A percentile compares a stretch with the other conserved stretches of the same genome.
Conservation (phyloP, 2,888 invertebrate species). For the Sarcophaga rosellei region DNA sequence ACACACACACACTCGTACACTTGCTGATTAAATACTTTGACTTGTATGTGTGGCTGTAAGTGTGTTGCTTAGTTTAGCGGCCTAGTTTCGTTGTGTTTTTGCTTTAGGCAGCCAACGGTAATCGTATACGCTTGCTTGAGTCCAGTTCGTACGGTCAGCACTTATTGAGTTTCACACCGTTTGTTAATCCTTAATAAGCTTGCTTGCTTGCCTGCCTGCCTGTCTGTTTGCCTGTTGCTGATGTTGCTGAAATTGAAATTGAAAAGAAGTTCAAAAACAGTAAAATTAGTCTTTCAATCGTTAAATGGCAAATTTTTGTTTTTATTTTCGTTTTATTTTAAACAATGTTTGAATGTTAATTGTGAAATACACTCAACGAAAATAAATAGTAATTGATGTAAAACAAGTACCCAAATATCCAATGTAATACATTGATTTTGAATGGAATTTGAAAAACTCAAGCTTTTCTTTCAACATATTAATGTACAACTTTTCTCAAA, state of each 20-base stretch:
- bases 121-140: background rate
- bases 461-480: no score
- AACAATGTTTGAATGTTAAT: background rate
- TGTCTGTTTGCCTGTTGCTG: conserved; percentile 43
- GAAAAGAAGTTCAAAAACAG: conserved; percentile 6
- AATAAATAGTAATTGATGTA: background rate
- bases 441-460: no score
- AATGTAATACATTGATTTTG: no score
- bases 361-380: conserved; percentile 25
- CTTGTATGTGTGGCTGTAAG: conserved; percentile 19
- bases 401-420: background rate
- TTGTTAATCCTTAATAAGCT: conserved; percentile 30
- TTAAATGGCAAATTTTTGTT: conserved; percentile 25
- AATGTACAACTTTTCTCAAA: no score
- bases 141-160: conserved; percentile 14
- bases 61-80: conserved; percentile 12
- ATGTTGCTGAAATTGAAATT: conserved; percentile 46
- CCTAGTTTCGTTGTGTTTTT: conserved; percentile 26
- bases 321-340: background rate
- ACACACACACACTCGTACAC: background rate
- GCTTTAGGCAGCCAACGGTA: background rate
- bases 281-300: background rate
- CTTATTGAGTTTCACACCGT: conserved; percentile 50
- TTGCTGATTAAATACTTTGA: no score
- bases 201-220: no score